phyloP scores from a whole-genome alignment of 2,113 vertebrate species.

The Thamnaconus septentrionalis region DNA sequence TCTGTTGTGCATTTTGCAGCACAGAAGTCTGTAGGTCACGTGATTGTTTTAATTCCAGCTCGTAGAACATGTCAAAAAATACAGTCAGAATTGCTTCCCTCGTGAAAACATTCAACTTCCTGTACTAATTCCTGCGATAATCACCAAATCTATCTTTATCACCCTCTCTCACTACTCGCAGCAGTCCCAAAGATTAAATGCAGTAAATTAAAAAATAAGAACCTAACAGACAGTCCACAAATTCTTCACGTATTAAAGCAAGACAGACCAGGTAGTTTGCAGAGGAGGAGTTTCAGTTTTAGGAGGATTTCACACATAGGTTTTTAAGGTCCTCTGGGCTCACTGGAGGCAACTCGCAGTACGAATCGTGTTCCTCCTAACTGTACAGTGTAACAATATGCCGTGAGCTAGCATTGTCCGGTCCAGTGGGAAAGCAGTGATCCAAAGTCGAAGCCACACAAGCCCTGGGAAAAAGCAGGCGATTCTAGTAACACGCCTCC shows the following conservation, averaged over 20 bases:
- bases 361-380: conserved; percentile 26
- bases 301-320: conserved; percentile 17
- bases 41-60: not conserved
- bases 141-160: not conserved
- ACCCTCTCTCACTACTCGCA: not conserved
- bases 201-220: not conserved
- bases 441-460: conserved; percentile 47
- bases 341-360: conserved; percentile 15
- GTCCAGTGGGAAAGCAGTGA: conserved; percentile 59
- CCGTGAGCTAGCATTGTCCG: conserved; percentile 32
- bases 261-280: conserved; percentile 1
- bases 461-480: conserved; percentile 62
- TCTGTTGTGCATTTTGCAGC: conserved; percentile 20
- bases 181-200: conserved; percentile 10
- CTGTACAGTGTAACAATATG: conserved; percentile 42
- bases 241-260: not conserved
- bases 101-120: no score
- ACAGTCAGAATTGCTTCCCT: not conserved
- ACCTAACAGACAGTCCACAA: not conserved
- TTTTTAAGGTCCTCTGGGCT: conserved; percentile 4
- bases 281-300: not conserved
- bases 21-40: conserved; percentile 33
- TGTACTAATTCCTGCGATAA: not conserved
- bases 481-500: conserved; percentile 28
- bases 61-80: not conserved